Evolutionary conservation across 2,113 vertebrate genomes (phyloP).

Genomic region (Bufo gargarizans): DNA sequence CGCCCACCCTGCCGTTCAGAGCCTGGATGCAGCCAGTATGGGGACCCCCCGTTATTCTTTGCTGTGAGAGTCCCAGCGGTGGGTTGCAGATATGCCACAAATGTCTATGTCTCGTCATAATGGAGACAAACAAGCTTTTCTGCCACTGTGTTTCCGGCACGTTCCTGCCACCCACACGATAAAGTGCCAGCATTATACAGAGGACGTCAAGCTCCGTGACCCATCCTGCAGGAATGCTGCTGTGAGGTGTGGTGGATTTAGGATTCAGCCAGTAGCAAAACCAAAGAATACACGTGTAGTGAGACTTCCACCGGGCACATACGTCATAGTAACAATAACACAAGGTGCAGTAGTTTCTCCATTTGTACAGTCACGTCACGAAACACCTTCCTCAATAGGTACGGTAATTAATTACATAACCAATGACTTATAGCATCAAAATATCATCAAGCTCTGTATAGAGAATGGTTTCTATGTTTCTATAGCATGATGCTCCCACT

Average conservation of each 20-base stretch:
- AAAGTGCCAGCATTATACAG: not conserved
- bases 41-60: too few relatives aligned
- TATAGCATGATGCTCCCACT: too few relatives aligned
- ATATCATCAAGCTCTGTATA: too few relatives aligned
- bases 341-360: too few relatives aligned
- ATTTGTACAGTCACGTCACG: not conserved
- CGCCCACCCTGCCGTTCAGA: too few relatives aligned
- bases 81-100: too few relatives aligned
- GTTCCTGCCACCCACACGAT: not conserved
- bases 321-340: not conserved
- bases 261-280: not conserved
- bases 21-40: too few relatives aligned
- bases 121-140: not conserved
- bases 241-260: not conserved
- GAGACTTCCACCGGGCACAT: not conserved
- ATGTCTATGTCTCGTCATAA: too few relatives aligned
- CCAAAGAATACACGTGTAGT: not conserved
- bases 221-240: not conserved
- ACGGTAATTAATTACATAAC: too few relatives aligned
- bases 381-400: not conserved
- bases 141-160: not conserved
- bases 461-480: too few relatives aligned
- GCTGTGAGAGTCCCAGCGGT: too few relatives aligned
- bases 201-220: not conserved
- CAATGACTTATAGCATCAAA: too few relatives aligned